Percentiles rank a stretch among this genome's conserved stretches.
Conservation (phyloP, 2,888 invertebrate species). For the Chrysolina haemoptera region DNA sequence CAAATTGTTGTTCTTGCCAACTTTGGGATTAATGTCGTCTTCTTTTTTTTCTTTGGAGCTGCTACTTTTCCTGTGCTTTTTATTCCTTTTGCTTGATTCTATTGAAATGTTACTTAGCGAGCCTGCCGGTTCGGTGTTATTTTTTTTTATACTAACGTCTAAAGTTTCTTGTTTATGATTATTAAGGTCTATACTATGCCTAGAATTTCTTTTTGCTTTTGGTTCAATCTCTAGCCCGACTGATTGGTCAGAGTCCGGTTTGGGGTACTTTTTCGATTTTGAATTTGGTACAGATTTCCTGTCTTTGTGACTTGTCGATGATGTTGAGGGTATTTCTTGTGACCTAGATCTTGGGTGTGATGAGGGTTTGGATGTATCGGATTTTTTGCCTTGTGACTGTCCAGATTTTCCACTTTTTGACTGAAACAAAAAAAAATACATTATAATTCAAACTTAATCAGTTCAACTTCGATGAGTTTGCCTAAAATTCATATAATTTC, state of each 20-base stretch:
- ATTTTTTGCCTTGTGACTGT: conserved; percentile 38
- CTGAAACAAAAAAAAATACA: conserved; percentile 29
- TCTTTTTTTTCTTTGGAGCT: conserved; percentile 44
- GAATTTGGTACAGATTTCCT: conserved; percentile 41
- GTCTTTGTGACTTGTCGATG: conserved; percentile 49
- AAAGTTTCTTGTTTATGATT: conserved; percentile 48
- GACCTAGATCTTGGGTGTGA: conserved; percentile 54
- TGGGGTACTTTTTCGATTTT: conserved; percentile 46
- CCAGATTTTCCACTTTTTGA: conserved; percentile 46
- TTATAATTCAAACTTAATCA: no score
- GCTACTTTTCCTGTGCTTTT: conserved; percentile 48
- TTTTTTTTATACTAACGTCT: conserved; percentile 43
- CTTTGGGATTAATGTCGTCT: conserved; percentile 42
- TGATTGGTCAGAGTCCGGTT: conserved; percentile 39
- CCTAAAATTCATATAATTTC: no score
- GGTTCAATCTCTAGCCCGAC: conserved; percentile 41
- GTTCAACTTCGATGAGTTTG: no score
- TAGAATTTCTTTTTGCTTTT: conserved; percentile 43
- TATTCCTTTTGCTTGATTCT: conserved; percentile 43
- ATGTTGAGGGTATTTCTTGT: conserved; percentile 53
- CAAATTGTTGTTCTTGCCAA: conserved; percentile 34
- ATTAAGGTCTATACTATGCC: conserved; percentile 45
- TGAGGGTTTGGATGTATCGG: conserved; percentile 38
- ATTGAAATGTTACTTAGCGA: conserved; percentile 40
- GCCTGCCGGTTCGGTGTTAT: conserved; percentile 42